phyloP scores from a whole-genome alignment of 2,113 vertebrate genomes.

The Megaceryle maxima region DNA sequence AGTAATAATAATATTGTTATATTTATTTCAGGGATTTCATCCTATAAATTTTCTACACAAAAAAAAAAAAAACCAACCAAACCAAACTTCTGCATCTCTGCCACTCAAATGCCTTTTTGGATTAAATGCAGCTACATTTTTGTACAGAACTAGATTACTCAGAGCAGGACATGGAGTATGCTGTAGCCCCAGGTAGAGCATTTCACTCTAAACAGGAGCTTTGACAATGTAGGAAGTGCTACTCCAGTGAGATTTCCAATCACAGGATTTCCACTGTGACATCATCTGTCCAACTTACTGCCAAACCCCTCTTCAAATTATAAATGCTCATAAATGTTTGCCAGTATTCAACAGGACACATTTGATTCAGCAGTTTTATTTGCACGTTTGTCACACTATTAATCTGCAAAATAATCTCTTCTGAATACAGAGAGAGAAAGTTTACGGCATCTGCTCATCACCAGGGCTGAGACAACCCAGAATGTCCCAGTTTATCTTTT shows the following conservation, averaged over 20 bases:
- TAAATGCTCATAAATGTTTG: background rate
- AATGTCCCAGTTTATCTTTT: background rate
- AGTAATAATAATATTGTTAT: background rate
- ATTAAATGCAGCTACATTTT: background rate
- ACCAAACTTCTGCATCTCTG: background rate
- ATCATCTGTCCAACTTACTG: background rate
- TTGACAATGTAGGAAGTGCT: background rate
- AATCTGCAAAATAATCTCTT: background rate
- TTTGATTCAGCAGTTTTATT: background rate
- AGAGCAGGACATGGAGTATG: background rate
- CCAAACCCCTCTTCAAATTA: background rate
- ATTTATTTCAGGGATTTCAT: background rate
- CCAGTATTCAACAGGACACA: background rate
- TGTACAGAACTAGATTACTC: background rate
- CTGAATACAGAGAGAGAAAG: background rate
- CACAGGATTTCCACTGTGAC: background rate
- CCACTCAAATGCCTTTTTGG: background rate
- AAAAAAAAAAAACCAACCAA: background rate
- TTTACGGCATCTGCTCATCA: background rate
- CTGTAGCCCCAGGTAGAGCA: background rate
- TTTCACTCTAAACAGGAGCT: background rate
- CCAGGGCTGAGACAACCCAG: background rate
- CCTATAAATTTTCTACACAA: background rate
- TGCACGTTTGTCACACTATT: background rate
- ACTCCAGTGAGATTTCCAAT: background rate